Evolutionary conservation across 2,888 invertebrate genomes (phyloP).

Genomic region (Allygus modestus): DNA sequence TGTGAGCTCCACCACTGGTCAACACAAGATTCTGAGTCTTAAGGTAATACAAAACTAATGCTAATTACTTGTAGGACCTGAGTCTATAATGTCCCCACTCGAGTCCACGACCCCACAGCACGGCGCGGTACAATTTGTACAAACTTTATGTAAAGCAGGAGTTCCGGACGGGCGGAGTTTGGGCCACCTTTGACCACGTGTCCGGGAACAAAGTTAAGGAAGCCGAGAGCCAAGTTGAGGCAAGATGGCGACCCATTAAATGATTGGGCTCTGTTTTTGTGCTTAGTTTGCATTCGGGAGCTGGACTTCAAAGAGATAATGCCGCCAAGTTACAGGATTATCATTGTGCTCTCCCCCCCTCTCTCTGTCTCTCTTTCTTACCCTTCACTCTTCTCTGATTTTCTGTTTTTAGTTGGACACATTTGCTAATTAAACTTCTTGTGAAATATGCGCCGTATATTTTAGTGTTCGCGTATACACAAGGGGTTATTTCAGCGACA

Average conservation of each 20-base stretch:
- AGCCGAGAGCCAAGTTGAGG: constrained; percentile 18
- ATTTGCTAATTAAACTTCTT: constrained; percentile 24
- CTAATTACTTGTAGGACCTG: no score
- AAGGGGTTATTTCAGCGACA: background rate
- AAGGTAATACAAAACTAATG: no score
- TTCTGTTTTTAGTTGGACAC: constrained; percentile 44
- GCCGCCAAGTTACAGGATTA: constrained; percentile 34
- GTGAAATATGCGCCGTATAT: background rate
- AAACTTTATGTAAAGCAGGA: constrained; percentile 4
- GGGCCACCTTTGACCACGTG: constrained; percentile 24
- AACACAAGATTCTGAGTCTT: no score
- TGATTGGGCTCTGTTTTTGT: constrained; percentile 54
- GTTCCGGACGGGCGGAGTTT: background rate
- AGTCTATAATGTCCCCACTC: no score
- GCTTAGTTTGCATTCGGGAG: constrained; percentile 60
- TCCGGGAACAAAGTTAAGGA: background rate
- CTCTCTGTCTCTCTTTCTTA: no score
- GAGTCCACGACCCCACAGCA: no score
- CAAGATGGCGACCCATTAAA: constrained; percentile 58
- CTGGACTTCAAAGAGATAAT: constrained; percentile 61
- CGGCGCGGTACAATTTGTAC: background rate
- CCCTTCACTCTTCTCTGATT: background rate
- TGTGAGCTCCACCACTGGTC: no score
- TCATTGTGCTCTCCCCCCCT: constrained; percentile 7
- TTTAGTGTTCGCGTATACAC: no score